Conservation (phyloP, 2,797 vertebrate genomes). For the Pempheris klunzingeri region DNA sequence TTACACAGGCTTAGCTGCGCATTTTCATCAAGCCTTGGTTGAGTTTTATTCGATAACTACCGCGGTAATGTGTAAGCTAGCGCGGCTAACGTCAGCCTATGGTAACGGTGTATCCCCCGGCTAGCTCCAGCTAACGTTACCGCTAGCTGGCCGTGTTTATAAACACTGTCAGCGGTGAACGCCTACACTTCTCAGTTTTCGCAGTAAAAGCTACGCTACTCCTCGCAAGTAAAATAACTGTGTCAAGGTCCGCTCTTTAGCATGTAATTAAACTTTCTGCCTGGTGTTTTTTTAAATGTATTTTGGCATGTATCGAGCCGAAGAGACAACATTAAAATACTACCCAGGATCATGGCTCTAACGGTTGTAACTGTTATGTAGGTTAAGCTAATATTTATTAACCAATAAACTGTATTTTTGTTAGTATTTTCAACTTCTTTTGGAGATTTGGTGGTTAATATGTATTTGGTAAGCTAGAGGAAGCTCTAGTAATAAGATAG, state of each 20-base stretch:
- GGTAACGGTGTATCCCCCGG: conserved; percentile 43
- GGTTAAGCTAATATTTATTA: too few species aligned
- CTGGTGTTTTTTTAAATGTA: neutral
- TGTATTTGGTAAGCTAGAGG: too few species aligned
- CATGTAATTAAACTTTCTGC: conserved; percentile 20
- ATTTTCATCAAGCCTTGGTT: rapidly evolving
- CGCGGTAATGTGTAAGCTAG: conserved; percentile 37
- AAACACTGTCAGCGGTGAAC: conserved; percentile 74
- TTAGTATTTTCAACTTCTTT: neutral
- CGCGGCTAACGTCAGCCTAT: conserved; percentile 47
- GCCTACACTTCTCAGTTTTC: conserved; percentile 58
- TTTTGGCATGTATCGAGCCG: conserved; percentile 20
- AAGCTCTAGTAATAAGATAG: too few species aligned
- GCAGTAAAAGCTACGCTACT: neutral
- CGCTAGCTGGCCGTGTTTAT: conserved; percentile 80
- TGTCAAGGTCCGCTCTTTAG: neutral
- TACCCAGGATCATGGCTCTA: neutral
- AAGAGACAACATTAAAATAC: conserved; percentile 36
- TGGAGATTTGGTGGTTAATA: conserved; percentile 21
- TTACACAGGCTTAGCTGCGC: neutral
- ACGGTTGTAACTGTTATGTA: neutral
- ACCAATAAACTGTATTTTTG: too few species aligned
- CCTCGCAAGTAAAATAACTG: neutral
- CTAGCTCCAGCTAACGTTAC: conserved; percentile 60
- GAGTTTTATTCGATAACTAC: neutral